Base-by-base conservation (phyloP, 2,113 vertebrate species). In the Serinus canaria region DNA sequence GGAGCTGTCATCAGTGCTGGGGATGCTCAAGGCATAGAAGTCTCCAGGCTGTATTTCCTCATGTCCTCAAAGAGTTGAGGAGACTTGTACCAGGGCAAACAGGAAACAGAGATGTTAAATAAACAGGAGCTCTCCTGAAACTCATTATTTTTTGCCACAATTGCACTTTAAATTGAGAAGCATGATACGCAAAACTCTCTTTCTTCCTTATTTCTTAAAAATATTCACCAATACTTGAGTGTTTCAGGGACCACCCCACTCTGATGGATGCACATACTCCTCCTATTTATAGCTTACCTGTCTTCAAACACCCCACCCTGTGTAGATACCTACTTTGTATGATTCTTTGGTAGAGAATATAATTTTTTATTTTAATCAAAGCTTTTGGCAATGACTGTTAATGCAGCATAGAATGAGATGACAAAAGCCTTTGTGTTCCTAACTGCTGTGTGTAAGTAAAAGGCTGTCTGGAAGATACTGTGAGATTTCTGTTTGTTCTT, bases 281-380 rank as follows among this genome's bases (percentile, higher is more conserved):
- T 95, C 90, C 76, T 95, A 89, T 91, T 95, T 97, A 95, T 94
- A 96, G 70, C 59, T 95, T 74, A 59, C 69, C 64, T 78, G 39
- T 92, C 70, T 94, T 81, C 80, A 78, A n/a, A 11, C 50, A 78
- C 23, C 25, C 25, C 52, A 33, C 12, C 37, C 52, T 78, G 12
- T 89, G 33, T 53, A 81, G 75, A 24, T 88, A 88, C 0, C 70
- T 89, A 37, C 86, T 91, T 83, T 88, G 35, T 95, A 59, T 88
- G 72, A 90, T 67, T 96, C 73, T 80, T 70, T 46, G 52, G 14
- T 78, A 94, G 55, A 85, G n/a, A 92, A 90, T 82, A 66, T 10
- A 27, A 33, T 35, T 83, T 91, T 83, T 87, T 85, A 87, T 93
- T 95, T 87, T 74, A 83, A 89, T 60, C 56, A 76, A 4, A 87